phyloP scores from a whole-genome alignment of 1,140 invertebrate genomes.

The Ridgeia piscesae region DNA sequence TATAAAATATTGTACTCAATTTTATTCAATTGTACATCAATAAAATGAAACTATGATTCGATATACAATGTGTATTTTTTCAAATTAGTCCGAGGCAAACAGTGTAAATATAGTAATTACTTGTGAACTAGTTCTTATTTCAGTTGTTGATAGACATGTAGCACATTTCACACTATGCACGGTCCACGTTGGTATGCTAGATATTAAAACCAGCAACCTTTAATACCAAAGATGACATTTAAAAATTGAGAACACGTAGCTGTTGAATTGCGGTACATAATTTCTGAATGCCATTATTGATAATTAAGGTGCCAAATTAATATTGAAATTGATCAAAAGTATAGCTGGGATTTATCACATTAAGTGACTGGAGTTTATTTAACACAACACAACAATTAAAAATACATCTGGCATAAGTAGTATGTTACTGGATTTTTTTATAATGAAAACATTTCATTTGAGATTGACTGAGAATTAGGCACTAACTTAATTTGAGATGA shows the following conservation, averaged over 20 bases:
- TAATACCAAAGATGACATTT: not conserved
- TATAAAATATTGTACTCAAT: not conserved
- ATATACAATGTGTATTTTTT: not conserved
- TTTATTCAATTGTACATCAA: not conserved
- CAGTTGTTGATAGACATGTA: not conserved
- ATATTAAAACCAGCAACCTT: too few species aligned
- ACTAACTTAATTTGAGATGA: not conserved
- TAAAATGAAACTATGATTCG: not conserved
- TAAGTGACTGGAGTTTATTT: not conserved
- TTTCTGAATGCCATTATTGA: not conserved
- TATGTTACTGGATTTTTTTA: not conserved
- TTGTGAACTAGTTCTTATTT: not conserved
- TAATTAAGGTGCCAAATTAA: not conserved
- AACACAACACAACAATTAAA: not conserved
- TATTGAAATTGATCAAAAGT: not conserved
- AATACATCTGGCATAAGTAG: not conserved
- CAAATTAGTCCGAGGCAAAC: not conserved
- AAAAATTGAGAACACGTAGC: not conserved
- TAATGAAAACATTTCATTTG: not conserved
- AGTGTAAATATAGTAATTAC: not conserved
- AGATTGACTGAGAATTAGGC: not conserved
- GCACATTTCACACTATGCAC: too few species aligned
- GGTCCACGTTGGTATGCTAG: not conserved
- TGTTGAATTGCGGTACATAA: not conserved
- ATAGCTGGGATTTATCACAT: not conserved